Conservation (phyloP, 1,140 invertebrate genomes). For the Wasmannia auropunctata region DNA sequence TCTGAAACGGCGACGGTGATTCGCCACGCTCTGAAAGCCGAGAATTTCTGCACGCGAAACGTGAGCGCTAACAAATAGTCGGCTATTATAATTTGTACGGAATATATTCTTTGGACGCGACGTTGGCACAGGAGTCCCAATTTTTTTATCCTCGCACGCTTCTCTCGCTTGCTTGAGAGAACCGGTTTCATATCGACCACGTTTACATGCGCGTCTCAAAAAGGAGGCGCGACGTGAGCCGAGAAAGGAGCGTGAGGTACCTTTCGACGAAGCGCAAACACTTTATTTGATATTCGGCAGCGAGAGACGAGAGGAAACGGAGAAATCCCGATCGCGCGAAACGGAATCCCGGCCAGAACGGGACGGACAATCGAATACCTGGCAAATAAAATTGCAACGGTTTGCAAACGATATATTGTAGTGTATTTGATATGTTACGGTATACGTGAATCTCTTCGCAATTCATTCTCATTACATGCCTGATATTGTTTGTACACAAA, state of each 20-base stretch:
- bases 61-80: slow-evolving; percentile 1
- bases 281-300: slow-evolving; percentile 34
- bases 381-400: slow-evolving; percentile 6
- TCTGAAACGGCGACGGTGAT: neutral
- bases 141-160: slow-evolving; percentile 53
- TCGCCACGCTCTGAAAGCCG: neutral
- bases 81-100: slow-evolving; percentile 23
- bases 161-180: slow-evolving; percentile 54
- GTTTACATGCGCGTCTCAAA: slow-evolving; percentile 70
- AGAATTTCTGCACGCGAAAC: neutral
- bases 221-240: slow-evolving; percentile 65
- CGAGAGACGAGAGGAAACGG: neutral
- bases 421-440: neutral
- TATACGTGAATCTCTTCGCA: neutral
- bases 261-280: slow-evolving; percentile 25
- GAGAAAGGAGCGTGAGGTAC: slow-evolving; percentile 40
- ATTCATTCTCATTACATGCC: neutral
- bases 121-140: slow-evolving; percentile 44
- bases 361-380: neutral
- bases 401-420: neutral
- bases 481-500: neutral
- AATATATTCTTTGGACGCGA: slow-evolving; percentile 28
- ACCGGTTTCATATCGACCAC: slow-evolving; percentile 69
- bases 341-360: neutral
- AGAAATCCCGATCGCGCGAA: neutral